Evolutionary conservation across 2,113 vertebrate species (phyloP), one percentile per base, ranked within the genome.

Genomic region (Haemorhous mexicanus): DNA sequence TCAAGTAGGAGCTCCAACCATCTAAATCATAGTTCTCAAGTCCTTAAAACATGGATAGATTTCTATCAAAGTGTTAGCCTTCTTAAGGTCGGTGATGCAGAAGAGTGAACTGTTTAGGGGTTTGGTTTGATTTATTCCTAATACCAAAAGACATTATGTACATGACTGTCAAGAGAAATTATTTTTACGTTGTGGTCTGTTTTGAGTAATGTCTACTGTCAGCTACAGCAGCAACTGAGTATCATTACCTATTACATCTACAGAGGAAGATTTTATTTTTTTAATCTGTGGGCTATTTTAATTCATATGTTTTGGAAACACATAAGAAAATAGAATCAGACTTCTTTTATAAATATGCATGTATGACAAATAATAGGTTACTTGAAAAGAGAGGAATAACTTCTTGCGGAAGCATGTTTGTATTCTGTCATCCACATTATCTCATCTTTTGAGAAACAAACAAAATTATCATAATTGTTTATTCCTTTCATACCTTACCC

Each of bases 391-490:
- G 11, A 59, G 11, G 21, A 69, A 11, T 37, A 64, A 27, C 94
- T 98, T 93, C 95, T 85, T 97, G 92, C 91, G 95, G 87, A 87
- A 96, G 46, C 19, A 94, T 78, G 8, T 96, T 96, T 90, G 88
- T 83, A 46, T 95, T 96, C 68, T 95, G 21, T 66, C 94, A 94
- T 83, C 92, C 81, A 68, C 95, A 37, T 72, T 95, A 87, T 62
- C 91, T 96, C 89, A 97, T 95, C 63, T 82, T 96, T 93, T 96
- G 32, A 74, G 39, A 97, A 95, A 84, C 46, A 87, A 91, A 79
- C 14, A 87, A 83, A 84, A 66, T 33, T 53, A 43, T 49, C 76
- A 53, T 33, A 85, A 78, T 73, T 69, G 20, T 32, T 81, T 9
- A 3, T 37, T 78, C 13, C 16, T 94, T 86, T 76, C 74, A 67